Percentiles rank a stretch among this genome's conserved stretches.
phyloP scores from a whole-genome alignment of 1,140 invertebrate genomes.

The Homalodisca vitripennis region DNA sequence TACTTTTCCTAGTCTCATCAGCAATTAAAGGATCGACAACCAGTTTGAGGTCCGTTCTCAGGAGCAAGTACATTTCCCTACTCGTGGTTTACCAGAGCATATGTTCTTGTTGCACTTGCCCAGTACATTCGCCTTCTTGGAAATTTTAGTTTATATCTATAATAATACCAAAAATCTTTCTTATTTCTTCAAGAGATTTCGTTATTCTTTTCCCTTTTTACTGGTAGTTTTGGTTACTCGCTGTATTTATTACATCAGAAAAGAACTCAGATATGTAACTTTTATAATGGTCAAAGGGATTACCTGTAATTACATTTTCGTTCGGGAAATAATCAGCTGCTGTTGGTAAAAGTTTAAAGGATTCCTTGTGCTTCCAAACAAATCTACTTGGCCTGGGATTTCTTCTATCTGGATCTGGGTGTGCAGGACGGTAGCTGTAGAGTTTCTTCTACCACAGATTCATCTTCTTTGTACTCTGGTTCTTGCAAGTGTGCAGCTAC shows the following conservation, averaged over 20 bases:
- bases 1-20: neutral
- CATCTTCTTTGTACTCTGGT: neutral
- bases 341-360: slow-evolving; percentile 12
- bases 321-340: neutral
- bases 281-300: neutral
- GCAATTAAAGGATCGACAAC: neutral
- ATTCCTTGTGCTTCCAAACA: neutral
- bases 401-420: no score
- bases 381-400: neutral
- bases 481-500: neutral
- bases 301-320: neutral
- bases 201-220: neutral
- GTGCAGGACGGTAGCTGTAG: neutral
- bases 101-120: slow-evolving; percentile 19
- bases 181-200: slow-evolving; percentile 27
- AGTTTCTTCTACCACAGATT: neutral
- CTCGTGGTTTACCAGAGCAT: neutral
- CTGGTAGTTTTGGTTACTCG: neutral
- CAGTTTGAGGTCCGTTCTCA: slow-evolving; percentile 22
- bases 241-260: neutral
- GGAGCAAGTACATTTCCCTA: slow-evolving; percentile 23
- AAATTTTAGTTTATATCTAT: slow-evolving; percentile 23
- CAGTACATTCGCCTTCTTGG: slow-evolving; percentile 29
- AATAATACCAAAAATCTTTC: slow-evolving; percentile 18
- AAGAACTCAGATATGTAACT: slow-evolving; percentile 2